Evolutionary conservation across 1,140 invertebrate species (phyloP), one percentile per base, ranked within the genome.

Genomic region (Calosoma granatense): DNA sequence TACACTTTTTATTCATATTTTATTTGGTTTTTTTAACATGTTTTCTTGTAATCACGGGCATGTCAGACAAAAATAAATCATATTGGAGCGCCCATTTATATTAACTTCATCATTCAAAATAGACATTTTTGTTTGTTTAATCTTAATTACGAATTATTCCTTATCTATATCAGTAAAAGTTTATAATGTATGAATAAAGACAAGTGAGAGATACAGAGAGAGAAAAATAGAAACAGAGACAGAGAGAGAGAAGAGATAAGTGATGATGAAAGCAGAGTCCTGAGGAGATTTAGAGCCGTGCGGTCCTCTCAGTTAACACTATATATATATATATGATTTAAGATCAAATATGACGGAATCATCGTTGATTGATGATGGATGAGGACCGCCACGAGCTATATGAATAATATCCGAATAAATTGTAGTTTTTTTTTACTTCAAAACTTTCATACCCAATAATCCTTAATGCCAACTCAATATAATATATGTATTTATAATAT

Each of bases 401-500:
- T 17, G 41, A 47, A 47, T 47, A 47, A 47, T 47, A 47, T 47
- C 41, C 41, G 41, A 47, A 47, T 17, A 17, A 47, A 47, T 47
- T 47, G 41, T 47, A 12, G 4, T 47, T 36, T 36, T 36, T 36
- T 36, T 36, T 36, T 36, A 9, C 17, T 47, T 47, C 17, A 9
- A 47, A 17, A 47, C 41, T 47, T 47, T 47, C 41, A 47, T 47
- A 47, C 15, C 41, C 41, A 6, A 12, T 47, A 47, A 11, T 47
- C 41, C 41, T 47, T 47, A 47, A 47, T 47, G 41, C 41, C 6
- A 47, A 47, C 41, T 12, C 41, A 47, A 17, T 36, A 36, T 36
- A 47, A 47, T 47, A 47, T 47, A 47, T 47, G 41, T 47, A 47
- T 47, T 47, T 47, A 47, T 47, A 47, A 47, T 47, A 47, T 47